Percentiles rank a stretch among this genome's conserved stretches.
phyloP scores from a whole-genome alignment of 2,797 vertebrate species.

The Erpetoichthys calabaricus region DNA sequence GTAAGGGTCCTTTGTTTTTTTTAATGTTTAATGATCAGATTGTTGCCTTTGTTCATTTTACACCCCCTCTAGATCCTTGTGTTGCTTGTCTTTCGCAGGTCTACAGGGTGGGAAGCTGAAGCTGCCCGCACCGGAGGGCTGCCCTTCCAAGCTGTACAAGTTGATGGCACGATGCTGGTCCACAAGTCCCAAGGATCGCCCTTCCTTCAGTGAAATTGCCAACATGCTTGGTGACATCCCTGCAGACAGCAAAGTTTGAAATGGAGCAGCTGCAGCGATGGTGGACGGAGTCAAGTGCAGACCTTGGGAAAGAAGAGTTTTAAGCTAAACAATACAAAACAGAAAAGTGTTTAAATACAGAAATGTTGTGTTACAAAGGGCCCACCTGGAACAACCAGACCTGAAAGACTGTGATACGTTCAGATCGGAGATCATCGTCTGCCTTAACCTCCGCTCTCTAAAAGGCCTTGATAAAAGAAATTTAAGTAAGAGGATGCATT shows the following conservation, averaged over 20 bases:
- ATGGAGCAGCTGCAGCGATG: slow-evolving; percentile 15
- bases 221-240: slow-evolving; percentile 63
- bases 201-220: slow-evolving; percentile 80
- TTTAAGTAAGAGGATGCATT: no score
- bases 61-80: no score
- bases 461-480: no score
- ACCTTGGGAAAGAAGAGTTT: not conserved
- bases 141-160: slow-evolving; percentile 75
- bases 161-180: slow-evolving; percentile 89
- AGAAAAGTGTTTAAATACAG: not conserved
- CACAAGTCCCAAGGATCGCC: slow-evolving; percentile 79
- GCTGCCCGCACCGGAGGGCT: slow-evolving; percentile 65
- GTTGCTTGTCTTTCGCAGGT: slow-evolving; percentile 27
- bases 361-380: not conserved
- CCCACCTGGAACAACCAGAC: not conserved
- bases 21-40: no score
- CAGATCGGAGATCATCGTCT: no score
- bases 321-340: not conserved
- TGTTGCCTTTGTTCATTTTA: no score
- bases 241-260: slow-evolving; percentile 80
- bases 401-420: no score
- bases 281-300: slow-evolving; percentile 14
- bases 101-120: slow-evolving; percentile 70
- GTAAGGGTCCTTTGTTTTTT: no score
- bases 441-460: no score